Base-by-base conservation (phyloP, 2,888 invertebrate genomes). In the Scaptomyza reducta region DNA sequence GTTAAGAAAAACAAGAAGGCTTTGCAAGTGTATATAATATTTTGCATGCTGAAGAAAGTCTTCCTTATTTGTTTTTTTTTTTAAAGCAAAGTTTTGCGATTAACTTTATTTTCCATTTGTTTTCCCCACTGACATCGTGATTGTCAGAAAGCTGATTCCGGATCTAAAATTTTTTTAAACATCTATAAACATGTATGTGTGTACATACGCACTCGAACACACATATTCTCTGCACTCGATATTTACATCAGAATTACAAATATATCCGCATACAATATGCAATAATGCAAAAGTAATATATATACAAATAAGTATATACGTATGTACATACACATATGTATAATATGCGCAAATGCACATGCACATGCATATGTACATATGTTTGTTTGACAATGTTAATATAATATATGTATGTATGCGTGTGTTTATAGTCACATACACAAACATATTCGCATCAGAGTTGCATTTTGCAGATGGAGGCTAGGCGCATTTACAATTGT, bases 221-320 rank as follows among this genome's bases (percentile, higher is more conserved):
- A 38, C 14, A 38, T 6, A 16, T 14, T 7, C 38, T 2, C 3
- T 14, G 9, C 14, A 46, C 47, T 18, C 14, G 18, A 14, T 44
- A 54, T 50, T 55, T 55, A 59, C 44, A 61, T 57, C 41, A 47
- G 51, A 57, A 57, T 61, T 62, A 42, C 62, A 68, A 54, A 38
- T 31, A 53, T 53, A 56, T 25, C 11, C 31, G 22, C 10, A 33
- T 51, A 40, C n/a, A n/a, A 5, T 18, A 1, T n/a, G n/a, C n/a
- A n/a, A n/a, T 10, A 33, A 22, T 35, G 45, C 16, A 44, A 25
- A 31, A 45, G 38, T 22, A 22, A 22, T 22, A 22, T 22, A 22
- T 22, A 22, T 4, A 22, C 3, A 54, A 27, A 18, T 38, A 22
- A 27, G 27, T 10, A 35, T 33, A 14, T 35, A 35, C 6, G 33